Evolutionary conservation across 2,797 vertebrate genomes (phyloP).

Genomic region (Esox masquinongy): DNA sequence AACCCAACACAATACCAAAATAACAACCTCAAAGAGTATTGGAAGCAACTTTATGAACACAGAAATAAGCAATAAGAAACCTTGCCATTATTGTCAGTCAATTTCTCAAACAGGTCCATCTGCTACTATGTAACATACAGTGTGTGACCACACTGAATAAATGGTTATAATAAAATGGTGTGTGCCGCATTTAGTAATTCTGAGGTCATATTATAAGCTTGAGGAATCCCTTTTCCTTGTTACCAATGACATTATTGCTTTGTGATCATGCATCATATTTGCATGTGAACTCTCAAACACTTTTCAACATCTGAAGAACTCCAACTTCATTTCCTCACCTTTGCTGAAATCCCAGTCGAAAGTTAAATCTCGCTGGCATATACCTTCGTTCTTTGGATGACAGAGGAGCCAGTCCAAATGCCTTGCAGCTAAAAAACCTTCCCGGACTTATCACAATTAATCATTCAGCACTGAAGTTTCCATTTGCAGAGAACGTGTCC

Average conservation of each 20-base stretch:
- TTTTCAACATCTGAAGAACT: not conserved
- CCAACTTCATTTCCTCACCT: constrained; percentile 10
- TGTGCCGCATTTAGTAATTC: not conserved
- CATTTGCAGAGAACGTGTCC: constrained; percentile 67
- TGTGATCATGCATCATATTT: not conserved
- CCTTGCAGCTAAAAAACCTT: constrained; percentile 32
- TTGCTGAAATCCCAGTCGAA: constrained; percentile 25
- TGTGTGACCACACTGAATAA: not conserved
- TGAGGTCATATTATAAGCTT: not conserved
- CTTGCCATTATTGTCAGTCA: constrained; percentile 11
- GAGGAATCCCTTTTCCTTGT: not conserved
- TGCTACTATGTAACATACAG: not conserved
- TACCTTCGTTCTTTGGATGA: constrained; percentile 15
- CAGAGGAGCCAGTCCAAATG: constrained; percentile 27
- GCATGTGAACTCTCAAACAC: not conserved
- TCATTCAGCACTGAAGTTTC: constrained; percentile 70
- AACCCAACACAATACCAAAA: not conserved
- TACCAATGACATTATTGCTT: not conserved
- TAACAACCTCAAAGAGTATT: not conserved
- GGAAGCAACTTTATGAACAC: not conserved
- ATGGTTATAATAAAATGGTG: not conserved
- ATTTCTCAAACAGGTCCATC: not conserved
- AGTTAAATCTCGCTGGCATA: constrained; percentile 1
- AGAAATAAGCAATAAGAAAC: not conserved
- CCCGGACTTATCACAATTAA: constrained; percentile 61